Conservation (phyloP, 2,888 invertebrate genomes). For the Achlya flavicornis region DNA sequence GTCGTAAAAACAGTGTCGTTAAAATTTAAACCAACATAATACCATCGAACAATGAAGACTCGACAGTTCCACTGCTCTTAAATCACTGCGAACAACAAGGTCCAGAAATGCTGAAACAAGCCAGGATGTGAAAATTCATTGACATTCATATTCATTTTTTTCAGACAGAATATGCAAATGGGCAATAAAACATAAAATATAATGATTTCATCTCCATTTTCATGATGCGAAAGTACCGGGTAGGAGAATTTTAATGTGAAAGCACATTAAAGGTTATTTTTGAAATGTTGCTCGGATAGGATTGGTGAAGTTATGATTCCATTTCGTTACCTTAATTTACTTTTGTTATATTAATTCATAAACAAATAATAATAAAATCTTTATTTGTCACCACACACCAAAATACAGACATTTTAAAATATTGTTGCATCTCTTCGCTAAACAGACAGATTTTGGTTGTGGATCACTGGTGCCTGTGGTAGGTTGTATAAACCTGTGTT, state of each 20-base stretch:
- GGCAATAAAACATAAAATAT: background rate
- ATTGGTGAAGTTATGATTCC: background rate
- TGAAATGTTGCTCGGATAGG: background rate
- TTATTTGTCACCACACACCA: too few species aligned
- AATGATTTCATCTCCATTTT: constrained; percentile 10
- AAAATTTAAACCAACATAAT: background rate
- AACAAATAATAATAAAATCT: too few species aligned
- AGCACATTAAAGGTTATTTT: background rate
- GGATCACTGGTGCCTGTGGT: too few species aligned
- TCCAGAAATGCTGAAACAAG: background rate
- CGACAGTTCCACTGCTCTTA: background rate
- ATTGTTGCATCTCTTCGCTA: too few species aligned
- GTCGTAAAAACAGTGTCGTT: background rate
- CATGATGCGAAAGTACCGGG: background rate
- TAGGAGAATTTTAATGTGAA: background rate
- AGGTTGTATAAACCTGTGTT: too few species aligned
- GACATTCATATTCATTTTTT: constrained; percentile 11
- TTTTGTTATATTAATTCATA: too few species aligned
- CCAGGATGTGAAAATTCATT: background rate
- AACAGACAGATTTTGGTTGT: too few species aligned
- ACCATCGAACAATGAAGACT: background rate
- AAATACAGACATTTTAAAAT: too few species aligned
- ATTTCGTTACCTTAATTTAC: too few species aligned
- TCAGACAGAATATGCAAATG: constrained; percentile 10
- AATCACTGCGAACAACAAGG: background rate